Evolutionary conservation across 2,797 vertebrate species (phyloP).

Genomic region (Denticeps clupeoides): DNA sequence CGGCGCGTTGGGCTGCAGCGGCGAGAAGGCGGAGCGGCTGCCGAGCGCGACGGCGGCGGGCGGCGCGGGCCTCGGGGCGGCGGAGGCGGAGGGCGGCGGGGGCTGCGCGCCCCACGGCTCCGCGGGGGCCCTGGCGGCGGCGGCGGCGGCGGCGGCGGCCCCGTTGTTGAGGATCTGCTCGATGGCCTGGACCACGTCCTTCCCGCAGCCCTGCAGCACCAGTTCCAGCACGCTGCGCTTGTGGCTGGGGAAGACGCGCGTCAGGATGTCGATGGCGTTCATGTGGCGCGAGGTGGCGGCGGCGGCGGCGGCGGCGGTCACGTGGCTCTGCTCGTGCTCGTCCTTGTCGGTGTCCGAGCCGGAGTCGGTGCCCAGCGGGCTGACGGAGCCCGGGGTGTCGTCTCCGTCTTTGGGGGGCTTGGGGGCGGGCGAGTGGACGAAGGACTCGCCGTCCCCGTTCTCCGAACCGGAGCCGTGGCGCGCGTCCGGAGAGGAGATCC

Average conservation of each 20-base stretch:
- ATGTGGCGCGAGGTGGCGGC: constrained; percentile 75
- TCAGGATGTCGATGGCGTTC: constrained; percentile 95
- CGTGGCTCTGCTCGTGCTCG: constrained; percentile 74
- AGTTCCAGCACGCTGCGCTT: constrained; percentile 90
- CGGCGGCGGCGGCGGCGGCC: constrained; percentile 60
- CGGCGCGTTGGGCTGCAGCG: constrained; percentile 83
- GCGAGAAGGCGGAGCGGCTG: constrained; percentile 93
- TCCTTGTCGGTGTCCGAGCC: constrained; percentile 85
- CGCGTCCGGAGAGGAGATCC: constrained; percentile 82
- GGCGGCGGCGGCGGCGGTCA: constrained; percentile 66
- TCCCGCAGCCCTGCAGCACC: constrained; percentile 91
- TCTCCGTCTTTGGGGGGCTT: constrained; percentile 75
- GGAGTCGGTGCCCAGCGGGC: constrained; percentile 86
- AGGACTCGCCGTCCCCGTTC: constrained; percentile 89
- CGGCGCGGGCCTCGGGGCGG: constrained; percentile 75
- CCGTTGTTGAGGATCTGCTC: constrained; percentile 97
- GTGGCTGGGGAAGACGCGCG: constrained; percentile 91
- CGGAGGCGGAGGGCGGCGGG: constrained; percentile 51
- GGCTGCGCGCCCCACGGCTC: constrained; percentile 69
- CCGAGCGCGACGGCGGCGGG: constrained; percentile 87
- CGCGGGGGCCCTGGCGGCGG: constrained; percentile 60
- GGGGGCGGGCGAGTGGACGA: constrained; percentile 77
- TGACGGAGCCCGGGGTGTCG: constrained; percentile 86
- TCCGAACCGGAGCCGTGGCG: constrained; percentile 83
- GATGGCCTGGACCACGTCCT: constrained; percentile 96